These are phyloP conservation scores for Ptilodon capucinus DNA, from an alignment of 2,888 invertebrate genomes.

Conservation along the genomic window DNA sequence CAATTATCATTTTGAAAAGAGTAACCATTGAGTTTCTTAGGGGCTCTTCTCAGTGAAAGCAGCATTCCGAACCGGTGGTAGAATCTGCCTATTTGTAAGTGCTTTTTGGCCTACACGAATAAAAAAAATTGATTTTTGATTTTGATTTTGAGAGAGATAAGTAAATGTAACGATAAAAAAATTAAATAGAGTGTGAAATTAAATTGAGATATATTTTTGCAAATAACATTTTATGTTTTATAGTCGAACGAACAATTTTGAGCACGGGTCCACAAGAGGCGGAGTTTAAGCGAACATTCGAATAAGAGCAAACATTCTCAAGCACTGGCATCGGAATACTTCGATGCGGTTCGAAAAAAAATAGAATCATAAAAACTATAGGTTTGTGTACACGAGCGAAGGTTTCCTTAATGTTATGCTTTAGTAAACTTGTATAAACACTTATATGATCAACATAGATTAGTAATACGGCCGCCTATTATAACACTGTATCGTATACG, in stretches of 20 bases:
- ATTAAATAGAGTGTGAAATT: neutral
- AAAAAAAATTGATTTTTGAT: too few relatives aligned
- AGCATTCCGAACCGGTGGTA: too few relatives aligned
- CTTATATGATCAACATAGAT: too few relatives aligned
- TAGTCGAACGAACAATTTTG: conserved; percentile 14
- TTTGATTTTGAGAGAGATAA: too few relatives aligned
- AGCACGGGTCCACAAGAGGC: conserved; percentile 10
- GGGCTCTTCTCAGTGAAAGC: too few relatives aligned
- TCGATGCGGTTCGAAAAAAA: conserved; percentile 29
- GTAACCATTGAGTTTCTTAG: too few relatives aligned
- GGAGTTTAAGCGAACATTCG: conserved; percentile 18
- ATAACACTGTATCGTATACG: too few relatives aligned
- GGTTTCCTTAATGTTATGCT: neutral
- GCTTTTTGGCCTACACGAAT: too few relatives aligned
- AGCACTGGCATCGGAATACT: conserved; percentile 35
- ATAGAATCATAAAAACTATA: conserved; percentile 27
- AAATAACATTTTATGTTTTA: conserved; percentile 16
- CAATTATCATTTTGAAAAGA: too few relatives aligned
- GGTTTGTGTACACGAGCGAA: conserved; percentile 6
- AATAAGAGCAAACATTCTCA: conserved; percentile 25
- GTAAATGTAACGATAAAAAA: too few relatives aligned
- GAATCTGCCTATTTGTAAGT: too few relatives aligned
- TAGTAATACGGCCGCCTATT: too few relatives aligned
- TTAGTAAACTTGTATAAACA: neutral
- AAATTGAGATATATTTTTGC: conserved; percentile 1